Evolutionary conservation across 1,140 invertebrate genomes (phyloP).

Genomic region (Heliothis virescens): DNA sequence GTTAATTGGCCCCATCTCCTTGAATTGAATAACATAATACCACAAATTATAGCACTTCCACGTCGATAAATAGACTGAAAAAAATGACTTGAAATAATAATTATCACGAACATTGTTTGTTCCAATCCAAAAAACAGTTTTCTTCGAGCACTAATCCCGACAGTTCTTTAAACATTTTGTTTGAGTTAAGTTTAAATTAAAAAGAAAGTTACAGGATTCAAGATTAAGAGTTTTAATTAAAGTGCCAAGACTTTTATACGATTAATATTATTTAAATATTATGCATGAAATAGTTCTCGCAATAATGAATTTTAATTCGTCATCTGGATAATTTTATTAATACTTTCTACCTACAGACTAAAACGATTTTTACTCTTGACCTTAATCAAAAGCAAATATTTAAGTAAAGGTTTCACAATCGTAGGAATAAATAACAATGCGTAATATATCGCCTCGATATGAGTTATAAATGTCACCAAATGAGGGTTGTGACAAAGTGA

Average conservation of each 20-base stretch:
- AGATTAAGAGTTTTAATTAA: conserved; percentile 1
- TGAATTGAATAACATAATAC: too few species aligned
- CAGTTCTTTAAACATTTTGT: background rate
- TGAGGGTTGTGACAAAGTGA: background rate
- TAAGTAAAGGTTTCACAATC: background rate
- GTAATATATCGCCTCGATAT: background rate
- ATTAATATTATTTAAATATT: background rate
- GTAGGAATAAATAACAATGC: background rate
- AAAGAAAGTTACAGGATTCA: background rate
- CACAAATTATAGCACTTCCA: too few species aligned
- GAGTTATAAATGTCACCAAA: conserved; percentile 3
- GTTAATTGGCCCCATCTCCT: too few species aligned
- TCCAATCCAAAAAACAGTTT: background rate
- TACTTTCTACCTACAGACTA: too few species aligned
- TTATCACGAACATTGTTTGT: background rate
- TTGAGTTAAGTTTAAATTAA: conserved; percentile 13
- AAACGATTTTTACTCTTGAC: too few species aligned
- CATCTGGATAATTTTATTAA: background rate
- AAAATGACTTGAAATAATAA: background rate
- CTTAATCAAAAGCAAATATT: background rate
- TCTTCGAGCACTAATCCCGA: background rate
- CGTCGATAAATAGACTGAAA: background rate
- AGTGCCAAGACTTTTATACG: background rate
- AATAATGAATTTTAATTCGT: background rate
- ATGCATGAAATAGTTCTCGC: background rate